A percentile compares a stretch with the other conserved stretches of the same genome.
Evolutionary conservation across 2,797 vertebrate genomes (phyloP).

Genomic region (Tenualosa thibaudeaui): DNA sequence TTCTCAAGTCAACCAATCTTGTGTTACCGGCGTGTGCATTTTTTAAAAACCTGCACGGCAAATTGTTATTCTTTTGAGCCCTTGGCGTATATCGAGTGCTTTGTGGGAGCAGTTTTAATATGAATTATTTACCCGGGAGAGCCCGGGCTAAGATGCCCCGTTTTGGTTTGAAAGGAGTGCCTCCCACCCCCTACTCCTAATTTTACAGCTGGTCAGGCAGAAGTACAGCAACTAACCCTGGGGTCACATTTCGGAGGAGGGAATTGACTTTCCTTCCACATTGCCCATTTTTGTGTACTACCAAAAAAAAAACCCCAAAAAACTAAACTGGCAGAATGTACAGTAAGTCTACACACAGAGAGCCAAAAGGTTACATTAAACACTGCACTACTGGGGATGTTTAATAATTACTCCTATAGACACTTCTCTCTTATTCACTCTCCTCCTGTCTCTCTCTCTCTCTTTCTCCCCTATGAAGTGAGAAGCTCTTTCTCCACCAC

Average conservation of each 20-base stretch:
- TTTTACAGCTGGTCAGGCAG: slow-evolving; percentile 77
- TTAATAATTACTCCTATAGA: slow-evolving; percentile 62
- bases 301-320: not conserved
- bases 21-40: slow-evolving; percentile 51
- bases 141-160: slow-evolving; percentile 59
- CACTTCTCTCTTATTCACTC: not conserved
- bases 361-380: slow-evolving; percentile 60
- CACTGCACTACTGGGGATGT: slow-evolving; percentile 62
- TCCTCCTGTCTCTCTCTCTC: slow-evolving; percentile 49
- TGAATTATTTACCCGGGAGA: slow-evolving; percentile 76
- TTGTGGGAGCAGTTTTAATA: slow-evolving; percentile 69
- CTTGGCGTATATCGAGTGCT: slow-evolving; percentile 65
- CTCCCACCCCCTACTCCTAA: slow-evolving; percentile 63
- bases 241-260: slow-evolving; percentile 70
- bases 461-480: slow-evolving; percentile 37
- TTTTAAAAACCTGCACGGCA: slow-evolving; percentile 58
- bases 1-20: slow-evolving; percentile 53
- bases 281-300: slow-evolving; percentile 54
- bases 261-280: slow-evolving; percentile 61
- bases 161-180: slow-evolving; percentile 69
- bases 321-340: slow-evolving; percentile 28
- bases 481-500: not conserved
- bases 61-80: slow-evolving; percentile 62
- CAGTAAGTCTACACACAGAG: slow-evolving; percentile 50
- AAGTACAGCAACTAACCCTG: slow-evolving; percentile 69